Evolutionary conservation across 2,113 vertebrate genomes (phyloP), one percentile per base, ranked within the genome.

Genomic region (Hystrix brachyura): DNA sequence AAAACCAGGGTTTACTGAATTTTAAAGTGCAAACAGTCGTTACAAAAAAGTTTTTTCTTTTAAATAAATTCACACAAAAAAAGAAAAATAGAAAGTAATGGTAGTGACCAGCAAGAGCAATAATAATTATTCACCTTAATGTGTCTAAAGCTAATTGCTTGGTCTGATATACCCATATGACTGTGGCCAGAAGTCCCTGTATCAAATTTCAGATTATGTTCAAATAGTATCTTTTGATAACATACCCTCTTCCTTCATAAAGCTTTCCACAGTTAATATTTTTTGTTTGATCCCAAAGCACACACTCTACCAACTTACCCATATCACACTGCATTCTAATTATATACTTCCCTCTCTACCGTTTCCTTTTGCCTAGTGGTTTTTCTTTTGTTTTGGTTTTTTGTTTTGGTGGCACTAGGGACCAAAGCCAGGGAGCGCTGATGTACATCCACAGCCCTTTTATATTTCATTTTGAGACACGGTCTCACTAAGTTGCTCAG

Each of bases 21-120:
- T 99, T 99, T 99, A 99, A 99, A 99, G 99, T 99, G 99, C 99
- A 99, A 99, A 99, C 99, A 99, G 99, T 99, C 99, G 99, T 99
- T 99, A 99, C 99, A 99, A 99, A 99, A 99, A 99, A 97, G 97
- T 98, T 98, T 98, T 98, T 97, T 97, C 96, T 99, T 99, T 99
- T 99, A 99, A 99, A 99, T 99, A 99, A 99, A 99, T 99, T 99
- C 99, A 99, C 99, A 99, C 98, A 99, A 98, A 99, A 99, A 98
- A 99, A 99, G 98, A 97, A 97, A 97, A 98, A 98, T 96, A 98
- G 97, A 98, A 98, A 98, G 97, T 98, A 87, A 99, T 99, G 99
- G 99, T 99, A 99, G 99, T 99, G 98, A 99, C 99, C 99, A 99
- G 98, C 98, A 99, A 98, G 71, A 29, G 98, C 97, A 57, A 64